phyloP scores from a whole-genome alignment of 2,797 vertebrate genomes.

The Diceros bicornis region DNA sequence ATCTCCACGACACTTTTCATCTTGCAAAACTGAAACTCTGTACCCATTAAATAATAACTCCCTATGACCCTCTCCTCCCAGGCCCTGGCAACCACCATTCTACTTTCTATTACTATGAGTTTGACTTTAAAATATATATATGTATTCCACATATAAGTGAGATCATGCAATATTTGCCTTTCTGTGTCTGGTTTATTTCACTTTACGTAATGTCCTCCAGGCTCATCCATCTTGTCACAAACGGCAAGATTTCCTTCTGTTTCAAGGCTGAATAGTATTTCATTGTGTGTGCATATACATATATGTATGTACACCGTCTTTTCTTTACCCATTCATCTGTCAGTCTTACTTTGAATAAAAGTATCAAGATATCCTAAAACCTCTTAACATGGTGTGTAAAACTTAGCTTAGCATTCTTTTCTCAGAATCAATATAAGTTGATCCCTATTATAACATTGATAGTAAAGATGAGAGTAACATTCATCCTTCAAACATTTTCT shows the following conservation, averaged over 20 bases:
- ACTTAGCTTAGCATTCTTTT: background rate
- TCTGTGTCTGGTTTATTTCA: background rate
- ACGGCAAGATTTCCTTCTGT: background rate
- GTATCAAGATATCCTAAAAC: conserved; percentile 13
- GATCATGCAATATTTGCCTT: background rate
- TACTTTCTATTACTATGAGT: background rate
- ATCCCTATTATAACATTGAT: background rate
- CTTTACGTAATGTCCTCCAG: background rate
- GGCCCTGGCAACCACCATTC: background rate
- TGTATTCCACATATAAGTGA: background rate
- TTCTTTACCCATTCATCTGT: background rate
- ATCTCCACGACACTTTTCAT: background rate
- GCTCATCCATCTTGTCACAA: background rate
- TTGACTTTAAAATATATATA: background rate
- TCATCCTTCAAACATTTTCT: background rate
- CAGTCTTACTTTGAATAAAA: conserved; percentile 56
- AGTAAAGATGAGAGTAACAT: background rate
- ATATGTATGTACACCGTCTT: background rate
- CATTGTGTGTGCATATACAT: background rate
- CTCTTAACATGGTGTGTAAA: background rate
- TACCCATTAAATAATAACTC: background rate
- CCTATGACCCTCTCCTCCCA: background rate
- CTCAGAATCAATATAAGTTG: conserved; percentile 30
- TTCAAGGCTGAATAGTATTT: background rate
- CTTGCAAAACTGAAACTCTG: background rate